Evolutionary conservation across 2,888 invertebrate species (phyloP), one percentile per base, ranked within the genome.

Genomic region (Drosophila affinis): DNA sequence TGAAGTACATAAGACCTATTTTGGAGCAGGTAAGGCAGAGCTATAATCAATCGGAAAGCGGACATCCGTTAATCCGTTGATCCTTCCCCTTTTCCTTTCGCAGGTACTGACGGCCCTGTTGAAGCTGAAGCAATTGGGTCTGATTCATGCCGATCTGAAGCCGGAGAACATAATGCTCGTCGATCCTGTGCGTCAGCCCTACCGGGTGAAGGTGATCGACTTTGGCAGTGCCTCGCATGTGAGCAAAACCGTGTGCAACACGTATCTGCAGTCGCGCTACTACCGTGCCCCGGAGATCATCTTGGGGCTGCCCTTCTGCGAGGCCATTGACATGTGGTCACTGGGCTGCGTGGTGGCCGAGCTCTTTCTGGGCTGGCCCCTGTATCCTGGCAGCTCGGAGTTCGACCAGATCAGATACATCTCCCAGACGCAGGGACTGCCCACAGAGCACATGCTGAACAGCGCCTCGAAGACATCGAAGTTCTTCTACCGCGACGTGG

Each of bases 121-220:
- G 77, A 92, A 92, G 83, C 79, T 92, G 49, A 94, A 98, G 96
- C 98, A 99, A 96, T 95, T 99, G 91, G 99, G 99, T 81, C 94
- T 99, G 90, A 99, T 99, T 92, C 99, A 99, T 93, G 99, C 99
- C 76, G 99, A 99, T 93, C 93, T 99, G 91, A 99, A 99, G 93
- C 99, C 99, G 18, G 99, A 99, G 93, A 99, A 99, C 93, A 99
- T 99, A 91, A 99, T 99, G 99, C 93, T 99, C 93, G 99, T 99
- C 82, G 99, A 99, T 93, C 99, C 99, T 53, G 96, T 96, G 68
- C 95, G 99, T 78, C 98, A 99, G 92, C 99, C 99, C 1, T 99
- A 99, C 93, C 91, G 99, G 80, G 99, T 99, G 64, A 99, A 99
- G 94, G 99, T 99, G 56, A 99, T 99, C 89, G 99, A 99, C 94